Base-by-base conservation (phyloP, 2,888 invertebrate species). In the Mayetiola destructor region DNA sequence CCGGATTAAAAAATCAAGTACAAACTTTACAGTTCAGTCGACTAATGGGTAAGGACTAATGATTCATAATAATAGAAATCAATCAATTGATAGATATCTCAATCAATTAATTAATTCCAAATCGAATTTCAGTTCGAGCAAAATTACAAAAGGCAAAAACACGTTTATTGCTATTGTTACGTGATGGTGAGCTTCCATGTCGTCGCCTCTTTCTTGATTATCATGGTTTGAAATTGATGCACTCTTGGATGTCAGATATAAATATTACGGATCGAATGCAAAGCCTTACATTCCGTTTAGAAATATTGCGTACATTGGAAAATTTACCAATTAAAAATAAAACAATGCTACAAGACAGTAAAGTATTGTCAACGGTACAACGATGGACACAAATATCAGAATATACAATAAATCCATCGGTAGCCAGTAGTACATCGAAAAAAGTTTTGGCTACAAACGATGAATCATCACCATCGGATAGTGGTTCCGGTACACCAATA, bases 271-370 rank as follows among this genome's bases (percentile, higher is more conserved):
- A 61, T 42, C 9, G 39, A 5, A 60, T 62, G 36, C 35, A 27
- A 16, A 59, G 59, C 9, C 29, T 57, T 3, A 48, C 55, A 55
- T 61, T 53, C 69, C 88, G 88, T 72, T 77, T 79, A 61, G 82
- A 84, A 64, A 77, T 87, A 67, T 74, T 96, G 27, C 81, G 84
- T 65, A 88, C 91, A 0, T 74, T 97, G 59, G 83, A 84, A 61
- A 80, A 84, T 21, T 77, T 97, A 61, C 95, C 96, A 10, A 91
- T 97, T 61, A 85, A 88, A 2, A 94, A 95, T 72, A 92, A 89
- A 73, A 92, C 91, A 0, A 85, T 92, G 77, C 76, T 97, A 9
- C 85, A 88, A 65, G 95, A 96, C 67, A 92, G 90, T 65, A 89
- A 93, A 65, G 87, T 97, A 62, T 79, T 90, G 65, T 77, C 80